phyloP scores from a whole-genome alignment of 2,113 vertebrate genomes.

The Macroglossus sobrinus region DNA sequence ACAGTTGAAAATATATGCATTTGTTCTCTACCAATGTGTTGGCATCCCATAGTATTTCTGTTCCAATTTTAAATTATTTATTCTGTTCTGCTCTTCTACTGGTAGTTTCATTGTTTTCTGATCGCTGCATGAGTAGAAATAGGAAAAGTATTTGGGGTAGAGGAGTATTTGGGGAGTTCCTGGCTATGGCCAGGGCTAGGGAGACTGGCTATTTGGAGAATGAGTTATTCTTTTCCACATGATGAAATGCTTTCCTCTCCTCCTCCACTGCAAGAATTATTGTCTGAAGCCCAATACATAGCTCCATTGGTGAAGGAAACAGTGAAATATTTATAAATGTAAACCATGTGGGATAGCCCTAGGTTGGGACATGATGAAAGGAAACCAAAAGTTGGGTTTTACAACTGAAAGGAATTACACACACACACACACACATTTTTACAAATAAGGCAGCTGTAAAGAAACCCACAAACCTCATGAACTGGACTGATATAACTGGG shows the following conservation, averaged over 20 bases:
- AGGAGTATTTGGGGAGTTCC: background rate
- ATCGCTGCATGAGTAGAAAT: background rate
- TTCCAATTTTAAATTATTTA: background rate
- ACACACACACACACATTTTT: background rate
- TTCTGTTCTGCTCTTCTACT: background rate
- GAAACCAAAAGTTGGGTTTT: background rate
- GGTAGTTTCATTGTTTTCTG: background rate
- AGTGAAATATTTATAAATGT: background rate
- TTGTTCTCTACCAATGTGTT: background rate
- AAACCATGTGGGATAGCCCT: background rate
- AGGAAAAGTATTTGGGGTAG: background rate
- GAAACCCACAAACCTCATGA: background rate
- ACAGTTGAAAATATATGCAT: background rate
- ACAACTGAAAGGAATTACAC: background rate
- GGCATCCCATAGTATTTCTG: background rate
- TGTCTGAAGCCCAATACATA: background rate
- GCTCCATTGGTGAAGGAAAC: background rate
- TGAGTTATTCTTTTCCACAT: background rate
- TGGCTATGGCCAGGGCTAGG: background rate
- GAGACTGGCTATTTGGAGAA: background rate
- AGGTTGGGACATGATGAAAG: background rate
- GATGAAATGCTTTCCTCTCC: background rate
- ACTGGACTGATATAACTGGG: background rate
- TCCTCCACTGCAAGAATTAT: background rate
- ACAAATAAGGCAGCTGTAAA: background rate